Conservation (phyloP, 1,140 invertebrate species). For the Eurosta solidaginis region DNA sequence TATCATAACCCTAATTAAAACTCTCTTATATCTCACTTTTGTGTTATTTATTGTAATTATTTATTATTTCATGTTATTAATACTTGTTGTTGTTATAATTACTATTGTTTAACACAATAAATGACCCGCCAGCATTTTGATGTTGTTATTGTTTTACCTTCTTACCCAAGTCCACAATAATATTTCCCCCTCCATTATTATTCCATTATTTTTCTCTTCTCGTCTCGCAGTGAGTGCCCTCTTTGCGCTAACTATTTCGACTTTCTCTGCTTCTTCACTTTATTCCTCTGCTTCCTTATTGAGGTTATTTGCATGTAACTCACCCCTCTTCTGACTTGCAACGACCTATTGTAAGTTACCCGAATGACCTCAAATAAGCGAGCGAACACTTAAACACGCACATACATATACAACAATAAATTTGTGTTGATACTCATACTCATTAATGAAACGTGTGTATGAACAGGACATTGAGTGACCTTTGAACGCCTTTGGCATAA, state of each 20-base stretch:
- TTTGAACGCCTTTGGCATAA: constrained; percentile 27
- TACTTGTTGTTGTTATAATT: constrained; percentile 12
- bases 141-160: neutral
- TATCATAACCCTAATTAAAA: too few relatives aligned
- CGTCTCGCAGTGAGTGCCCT: neutral
- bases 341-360: neutral
- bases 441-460: neutral
- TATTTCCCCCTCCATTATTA: neutral
- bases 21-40: too few relatives aligned
- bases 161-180: neutral
- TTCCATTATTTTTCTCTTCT: neutral
- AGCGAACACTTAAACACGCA: neutral
- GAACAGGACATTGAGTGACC: constrained; percentile 20
- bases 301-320: neutral
- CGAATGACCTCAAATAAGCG: neutral
- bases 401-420: neutral
- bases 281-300: neutral
- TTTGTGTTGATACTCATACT: constrained; percentile 1
- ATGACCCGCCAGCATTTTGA: neutral
- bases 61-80: neutral
- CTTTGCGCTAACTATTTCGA: too few relatives aligned
- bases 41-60: neutral
- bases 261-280: too few relatives aligned
- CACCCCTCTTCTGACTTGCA: neutral
- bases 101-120: neutral